Evolutionary conservation across 2,113 vertebrate species (phyloP), one percentile per base, ranked within the genome.

Genomic region (Trichechus manatus): DNA sequence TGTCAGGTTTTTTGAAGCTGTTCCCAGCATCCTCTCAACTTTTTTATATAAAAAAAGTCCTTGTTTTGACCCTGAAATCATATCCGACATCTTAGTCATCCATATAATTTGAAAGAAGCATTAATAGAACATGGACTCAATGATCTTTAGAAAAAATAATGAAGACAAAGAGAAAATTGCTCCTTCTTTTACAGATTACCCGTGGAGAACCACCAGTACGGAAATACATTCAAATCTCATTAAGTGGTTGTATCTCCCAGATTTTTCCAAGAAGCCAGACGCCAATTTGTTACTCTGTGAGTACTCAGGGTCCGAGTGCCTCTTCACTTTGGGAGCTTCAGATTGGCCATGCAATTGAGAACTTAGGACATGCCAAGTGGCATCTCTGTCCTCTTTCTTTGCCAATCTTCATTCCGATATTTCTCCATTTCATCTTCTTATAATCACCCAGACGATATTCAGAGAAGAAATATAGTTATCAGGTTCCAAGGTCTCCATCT

Each of bases 191-290:
- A 75, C 39, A 99, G 99, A 99, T 98, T 98, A 99, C 90, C 99
- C 98, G 1, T 97, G 98, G 99, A 99, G 99, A 96, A 98, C 96
- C 3, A 98, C 98, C 59, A 93, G 63, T 81, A 74, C 95, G 25
- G 97, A 98, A 90, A 84, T 98, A 75, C 98, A 90, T 66, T 99
- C 99, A 53, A 99, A 98, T 97, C 97, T 99, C 75, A 98, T 98
- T 83, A 99, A 99, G 96, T 98, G 98, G 99, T 98, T 99, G 78
- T 99, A 98, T 97, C 97, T 99, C 75, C 98, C 99, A 1, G 98
- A 99, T 97, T 99, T 98, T 83, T 98, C 98, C 93, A 99, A 98
- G 98, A 97, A 79, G 61, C 98, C 98, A 0, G 97, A 99, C 95
- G 98, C 98, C 87, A 97, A 50, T 81, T 99, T 99, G 97, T 98